Base-by-base conservation (phyloP, 1,140 invertebrate species). In the Papilio glaucus region DNA sequence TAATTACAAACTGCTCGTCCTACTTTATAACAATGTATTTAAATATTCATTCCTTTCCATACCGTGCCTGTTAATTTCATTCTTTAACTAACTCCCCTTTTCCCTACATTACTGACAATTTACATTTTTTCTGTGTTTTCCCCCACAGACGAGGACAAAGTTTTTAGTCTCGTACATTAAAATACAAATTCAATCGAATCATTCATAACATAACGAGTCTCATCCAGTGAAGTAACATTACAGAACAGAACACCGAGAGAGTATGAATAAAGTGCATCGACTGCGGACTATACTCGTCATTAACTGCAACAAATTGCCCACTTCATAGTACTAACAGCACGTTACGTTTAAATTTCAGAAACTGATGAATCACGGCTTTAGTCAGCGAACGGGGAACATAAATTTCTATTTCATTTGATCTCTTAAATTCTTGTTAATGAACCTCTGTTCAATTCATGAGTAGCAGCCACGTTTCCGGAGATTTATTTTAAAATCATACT, bases 401-500 rank as follows among this genome's bases (percentile, higher is more conserved):
- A 57, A 57, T 57, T 57, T 57, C 24, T 26, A 24, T 24, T 24
- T 57, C 21, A 24, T 24, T 4, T 57, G 8, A 24, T 24, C 49
- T 57, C 49, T 57, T 57, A 57, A 57, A 13, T 57, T 3, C 21
- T 57, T 4, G 49, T 57, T 57, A 57, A 57, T 57, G 49, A 57
- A 24, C 49, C 49, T 57, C 12, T 13, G 12, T 45, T 57, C 10
- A 24, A 57, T 18, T 57, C 49, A 53, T 33, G 29, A 33, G 6
- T 18, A 18, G 49, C 49, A 57, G 18, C 15, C 4, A 21, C n/a
- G 29, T 33, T 12, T 13, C 18, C 21, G 8, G 9, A 24, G 18
- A 26, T 57, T 57, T 41, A 4, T 41, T 41, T 33, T 33, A 3
- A 33, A 3, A 3, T 33, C 29, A 33, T 33, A 33, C 29, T 57